phyloP scores from a whole-genome alignment of 2,797 vertebrate species.

The Spondyliosoma cantharus region DNA sequence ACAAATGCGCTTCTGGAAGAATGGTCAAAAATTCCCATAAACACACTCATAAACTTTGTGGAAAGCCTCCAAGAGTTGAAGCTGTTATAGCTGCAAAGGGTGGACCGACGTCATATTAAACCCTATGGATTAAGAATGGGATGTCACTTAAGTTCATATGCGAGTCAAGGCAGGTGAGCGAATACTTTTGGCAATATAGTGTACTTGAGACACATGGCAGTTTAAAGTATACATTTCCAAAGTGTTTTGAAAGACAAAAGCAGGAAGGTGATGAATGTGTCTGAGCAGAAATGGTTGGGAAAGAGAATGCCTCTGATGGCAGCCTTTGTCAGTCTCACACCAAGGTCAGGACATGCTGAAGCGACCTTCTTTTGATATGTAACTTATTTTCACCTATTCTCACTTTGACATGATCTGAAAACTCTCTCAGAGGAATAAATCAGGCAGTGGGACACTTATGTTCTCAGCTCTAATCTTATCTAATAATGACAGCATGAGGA shows the following conservation, averaged over 20 bases:
- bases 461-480: constrained; percentile 7
- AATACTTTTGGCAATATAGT: no score
- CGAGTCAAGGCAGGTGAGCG: no score
- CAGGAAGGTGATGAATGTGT: not conserved
- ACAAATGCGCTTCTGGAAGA: no score
- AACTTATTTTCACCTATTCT: not conserved
- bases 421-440: not conserved
- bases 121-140: no score
- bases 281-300: not conserved
- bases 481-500: constrained; percentile 10
- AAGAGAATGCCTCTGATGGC: not conserved
- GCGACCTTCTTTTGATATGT: constrained; percentile 12
- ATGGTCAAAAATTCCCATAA: no score
- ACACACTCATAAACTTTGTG: no score
- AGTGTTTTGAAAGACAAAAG: not conserved
- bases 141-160: no score
- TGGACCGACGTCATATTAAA: no score
- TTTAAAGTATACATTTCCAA: not conserved
- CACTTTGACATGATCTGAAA: constrained; percentile 7
- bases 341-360: constrained; percentile 10
- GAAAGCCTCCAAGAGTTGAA: no score
- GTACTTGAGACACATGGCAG: not conserved
- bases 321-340: constrained; percentile 4
- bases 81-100: no score
- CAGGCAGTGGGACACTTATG: not conserved